phyloP scores from a whole-genome alignment of 2,113 vertebrate genomes.

The Odontophorus gujanensis region DNA sequence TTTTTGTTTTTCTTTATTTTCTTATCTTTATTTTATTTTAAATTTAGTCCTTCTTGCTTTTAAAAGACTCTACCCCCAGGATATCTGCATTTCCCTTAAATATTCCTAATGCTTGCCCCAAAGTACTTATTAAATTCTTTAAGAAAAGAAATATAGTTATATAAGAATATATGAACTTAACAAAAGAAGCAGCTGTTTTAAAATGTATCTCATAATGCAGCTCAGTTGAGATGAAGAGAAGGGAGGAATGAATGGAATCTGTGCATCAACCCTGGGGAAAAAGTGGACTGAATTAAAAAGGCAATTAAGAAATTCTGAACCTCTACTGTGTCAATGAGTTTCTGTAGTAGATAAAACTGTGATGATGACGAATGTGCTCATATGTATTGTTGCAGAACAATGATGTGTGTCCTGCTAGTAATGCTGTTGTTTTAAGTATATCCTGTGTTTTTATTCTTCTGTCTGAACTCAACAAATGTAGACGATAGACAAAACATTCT shows the following conservation, averaged over 20 bases:
- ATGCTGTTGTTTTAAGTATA: conserved; percentile 50
- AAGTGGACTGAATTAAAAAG: conserved; percentile 64
- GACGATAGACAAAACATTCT: conserved; percentile 21
- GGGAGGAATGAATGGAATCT: background rate
- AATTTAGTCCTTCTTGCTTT: background rate
- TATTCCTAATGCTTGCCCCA: background rate
- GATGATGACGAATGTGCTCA: background rate
- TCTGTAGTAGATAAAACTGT: conserved; percentile 34
- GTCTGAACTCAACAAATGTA: conserved; percentile 28
- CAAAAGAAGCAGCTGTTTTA: conserved; percentile 44
- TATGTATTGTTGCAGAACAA: conserved; percentile 56
- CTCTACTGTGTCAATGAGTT: background rate
- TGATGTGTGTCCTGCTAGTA: conserved; percentile 36
- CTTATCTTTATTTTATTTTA: background rate
- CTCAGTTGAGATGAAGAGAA: background rate
- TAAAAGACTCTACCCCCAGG: background rate
- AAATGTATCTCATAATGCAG: conserved; percentile 19
- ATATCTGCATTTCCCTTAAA: background rate
- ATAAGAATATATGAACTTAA: conserved; percentile 2
- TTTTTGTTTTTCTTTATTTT: background rate
- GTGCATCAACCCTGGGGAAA: conserved; percentile 3
- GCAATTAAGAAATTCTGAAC: conserved; percentile 67
- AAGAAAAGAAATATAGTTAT: conserved; percentile 3
- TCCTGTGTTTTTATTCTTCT: conserved; percentile 55
- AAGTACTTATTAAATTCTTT: conserved; percentile 43